Evolutionary conservation across 2,888 invertebrate genomes (phyloP).

Genomic region (Polymixis lichenea): DNA sequence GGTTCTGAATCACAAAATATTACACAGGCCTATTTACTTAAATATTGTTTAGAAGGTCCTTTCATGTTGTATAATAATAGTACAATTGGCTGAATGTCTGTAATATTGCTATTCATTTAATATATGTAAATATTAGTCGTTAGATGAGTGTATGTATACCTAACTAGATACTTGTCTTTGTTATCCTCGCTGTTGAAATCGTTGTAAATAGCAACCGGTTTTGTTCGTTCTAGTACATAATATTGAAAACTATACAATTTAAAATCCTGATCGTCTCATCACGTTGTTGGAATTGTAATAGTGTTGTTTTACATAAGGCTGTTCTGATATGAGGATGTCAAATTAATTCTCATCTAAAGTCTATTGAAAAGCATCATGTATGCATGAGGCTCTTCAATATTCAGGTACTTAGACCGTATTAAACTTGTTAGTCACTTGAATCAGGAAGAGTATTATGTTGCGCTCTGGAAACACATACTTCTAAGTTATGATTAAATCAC

Average conservation of each 20-base stretch:
- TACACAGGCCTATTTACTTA: not conserved
- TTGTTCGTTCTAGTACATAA: constrained; percentile 35
- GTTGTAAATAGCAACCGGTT: constrained; percentile 65
- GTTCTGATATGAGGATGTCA: not conserved
- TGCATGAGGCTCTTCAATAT: too few relatives aligned
- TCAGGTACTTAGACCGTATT: not conserved
- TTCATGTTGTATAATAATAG: not conserved
- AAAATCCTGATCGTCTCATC: constrained; percentile 34
- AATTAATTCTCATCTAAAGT: not conserved
- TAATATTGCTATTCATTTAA: constrained; percentile 29
- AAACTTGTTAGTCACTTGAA: constrained; percentile 40
- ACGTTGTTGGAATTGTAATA: constrained; percentile 25
- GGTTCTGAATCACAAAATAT: not conserved
- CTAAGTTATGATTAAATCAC: constrained; percentile 7
- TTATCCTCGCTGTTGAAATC: constrained; percentile 72
- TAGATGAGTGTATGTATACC: constrained; percentile 63
- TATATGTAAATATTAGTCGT: constrained; percentile 68
- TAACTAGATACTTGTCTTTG: constrained; percentile 74
- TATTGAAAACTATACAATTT: constrained; percentile 41
- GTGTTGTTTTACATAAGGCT: constrained; percentile 29
- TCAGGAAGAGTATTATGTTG: constrained; percentile 17
- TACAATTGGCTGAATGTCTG: constrained; percentile 18
- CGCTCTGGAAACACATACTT: constrained; percentile 14
- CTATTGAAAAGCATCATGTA: not conserved
- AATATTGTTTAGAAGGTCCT: not conserved